Evolutionary conservation across 2,113 vertebrate genomes (phyloP), one percentile per base, ranked within the genome.

Genomic region (Manacus vitellinus): DNA sequence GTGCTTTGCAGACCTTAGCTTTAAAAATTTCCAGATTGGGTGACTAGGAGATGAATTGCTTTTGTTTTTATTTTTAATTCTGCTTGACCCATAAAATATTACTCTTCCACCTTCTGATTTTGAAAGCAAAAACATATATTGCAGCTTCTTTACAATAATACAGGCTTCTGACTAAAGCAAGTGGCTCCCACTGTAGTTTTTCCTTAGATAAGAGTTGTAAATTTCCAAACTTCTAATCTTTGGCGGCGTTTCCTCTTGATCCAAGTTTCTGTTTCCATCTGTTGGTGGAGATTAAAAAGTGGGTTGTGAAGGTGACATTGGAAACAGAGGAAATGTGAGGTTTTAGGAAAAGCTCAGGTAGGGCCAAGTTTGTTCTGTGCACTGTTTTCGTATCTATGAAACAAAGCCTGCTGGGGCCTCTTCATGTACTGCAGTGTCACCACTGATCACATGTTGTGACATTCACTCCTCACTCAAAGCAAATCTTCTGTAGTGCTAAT

Each of bases 281-380:
- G 59, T 91, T 96, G 19, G 41, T 76, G 52, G 63, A 88, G 85
- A 88, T 98, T 97, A 97, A 88, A 96, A 95, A 85, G 44, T n/a
- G 80, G 58, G 44, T 91, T 95, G 52, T 43, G 54, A 94, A 94
- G 90, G 61, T 76, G 75, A 76, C 95, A 89, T n/a, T 90, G 41
- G 88, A 97, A 97, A 94, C 89, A 94, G 85, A 95, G 90, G 94
- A 97, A 93, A 95, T 54, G 65, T 95, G 55, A 85, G 41, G 56
- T 83, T 93, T 97, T 92, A 91, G 88, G 77, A 91, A 92, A 85
- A 77, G 58, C 73, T 92, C 93, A 96, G 94, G 96, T 95, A 52
- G 76, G 68, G 76, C 84, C 65, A 84, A 67, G 47, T 95, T 92
- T 96, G 25, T 30, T 65, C 63, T 55, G 17, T 79, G 23, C 63